phyloP scores from a whole-genome alignment of 2,797 vertebrate genomes.

The Aphelocoma californica region DNA sequence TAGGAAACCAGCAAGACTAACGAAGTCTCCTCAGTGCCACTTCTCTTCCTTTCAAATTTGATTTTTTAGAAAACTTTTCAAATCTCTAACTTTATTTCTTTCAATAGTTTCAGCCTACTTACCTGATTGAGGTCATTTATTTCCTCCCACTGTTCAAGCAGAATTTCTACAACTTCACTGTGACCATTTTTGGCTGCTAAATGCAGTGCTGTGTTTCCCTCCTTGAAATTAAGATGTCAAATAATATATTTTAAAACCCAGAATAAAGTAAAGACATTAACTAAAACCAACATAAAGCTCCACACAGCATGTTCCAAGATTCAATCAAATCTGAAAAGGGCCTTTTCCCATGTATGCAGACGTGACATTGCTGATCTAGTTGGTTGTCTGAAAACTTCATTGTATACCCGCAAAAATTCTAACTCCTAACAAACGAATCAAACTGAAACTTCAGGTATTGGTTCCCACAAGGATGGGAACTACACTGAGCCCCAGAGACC shows the following conservation, averaged over 20 bases:
- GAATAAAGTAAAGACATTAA: neutral
- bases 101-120: neutral
- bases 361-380: neutral
- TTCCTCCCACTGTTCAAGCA: slow-evolving; percentile 81
- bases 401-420: neutral
- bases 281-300: neutral
- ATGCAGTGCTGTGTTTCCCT: slow-evolving; percentile 87
- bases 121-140: slow-evolving; percentile 85
- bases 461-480: neutral
- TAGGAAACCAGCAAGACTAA: neutral
- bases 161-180: slow-evolving; percentile 71
- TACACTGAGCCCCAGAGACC: neutral
- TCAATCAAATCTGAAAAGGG: neutral
- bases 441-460: neutral
- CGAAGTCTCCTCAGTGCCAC: neutral
- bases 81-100: neutral
- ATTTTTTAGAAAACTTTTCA: neutral
- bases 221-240: slow-evolving; percentile 71
- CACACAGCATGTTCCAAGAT: neutral
- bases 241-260: neutral
- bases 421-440: neutral
- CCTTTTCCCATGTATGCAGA: neutral
- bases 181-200: slow-evolving; percentile 86
- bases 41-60: neutral
- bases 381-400: neutral